These are phyloP conservation scores for Cyanistes caeruleus DNA, from an alignment of 2,113 vertebrate species.

Conservation along the genomic window DNA sequence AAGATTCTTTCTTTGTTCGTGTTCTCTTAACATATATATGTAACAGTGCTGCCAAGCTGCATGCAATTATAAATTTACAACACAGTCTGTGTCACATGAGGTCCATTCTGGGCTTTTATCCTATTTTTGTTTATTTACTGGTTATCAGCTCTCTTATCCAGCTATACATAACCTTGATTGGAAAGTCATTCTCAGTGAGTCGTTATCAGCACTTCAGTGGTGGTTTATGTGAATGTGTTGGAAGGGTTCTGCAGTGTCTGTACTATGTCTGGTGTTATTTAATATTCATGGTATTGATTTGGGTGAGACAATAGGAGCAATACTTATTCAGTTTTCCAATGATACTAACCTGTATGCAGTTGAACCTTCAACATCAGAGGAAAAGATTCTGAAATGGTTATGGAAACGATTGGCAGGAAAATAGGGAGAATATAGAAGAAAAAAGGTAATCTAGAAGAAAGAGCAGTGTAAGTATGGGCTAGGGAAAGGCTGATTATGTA, in stretches of 20 bases:
- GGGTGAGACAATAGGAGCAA: neutral
- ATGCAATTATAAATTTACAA: neutral
- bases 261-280: conserved; percentile 4
- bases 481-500: neutral
- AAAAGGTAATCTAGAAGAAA: neutral
- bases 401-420: neutral
- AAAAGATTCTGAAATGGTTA: neutral
- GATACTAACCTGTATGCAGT: neutral
- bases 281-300: conserved; percentile 47
- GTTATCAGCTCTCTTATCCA: neutral
- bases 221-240: neutral
- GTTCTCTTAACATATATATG: conserved; percentile 30
- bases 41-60: neutral
- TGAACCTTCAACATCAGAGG: neutral
- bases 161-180: neutral
- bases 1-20: conserved; percentile 22
- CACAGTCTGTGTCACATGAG: neutral
- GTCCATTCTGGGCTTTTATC: conserved; percentile 6
- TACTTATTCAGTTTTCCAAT: neutral
- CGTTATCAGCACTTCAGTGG: neutral
- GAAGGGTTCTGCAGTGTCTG: neutral
- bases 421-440: neutral
- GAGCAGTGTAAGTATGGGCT: neutral
- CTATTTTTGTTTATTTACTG: neutral
- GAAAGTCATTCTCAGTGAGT: conserved; percentile 21